Evolutionary conservation across 2,888 invertebrate genomes (phyloP), one percentile per base, ranked within the genome.

Genomic region (Cepaea hortensis): DNA sequence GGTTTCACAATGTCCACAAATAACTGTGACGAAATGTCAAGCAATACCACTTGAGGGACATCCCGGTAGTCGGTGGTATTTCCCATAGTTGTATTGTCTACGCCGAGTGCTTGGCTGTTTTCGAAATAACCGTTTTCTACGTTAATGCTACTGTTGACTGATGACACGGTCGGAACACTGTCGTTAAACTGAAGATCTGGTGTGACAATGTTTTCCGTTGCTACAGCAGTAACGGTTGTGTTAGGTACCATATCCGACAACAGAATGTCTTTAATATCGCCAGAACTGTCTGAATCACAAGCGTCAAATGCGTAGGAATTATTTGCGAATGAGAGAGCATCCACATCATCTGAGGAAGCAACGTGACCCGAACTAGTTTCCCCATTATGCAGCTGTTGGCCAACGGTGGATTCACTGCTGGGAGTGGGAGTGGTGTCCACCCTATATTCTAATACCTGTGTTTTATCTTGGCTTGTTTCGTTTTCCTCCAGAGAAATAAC

Each of bases 1-100:
- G 13, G 23, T 13, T 76, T 72, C 18, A 48, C 35, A n/a, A 18
- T 68, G 77, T 46, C 80, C 18, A 23, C 70, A 4, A 55, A 72
- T 68, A 35, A 70, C 55, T 80, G 72, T 23, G 72, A 72, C n/a
- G 85, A 80, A 9, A 80, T 46, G 0, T 80, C 80, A 46, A 3
- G 68, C 79, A 79, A 68, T 5, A 15, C 20, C 46, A 79, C 80
- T 23, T 80, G 61, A 50, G 80, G 73, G 72, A 35, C 70, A 72
- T 80, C 80, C 72, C 46, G 9, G 65, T 46, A 76, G 73, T 80
- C 80, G 13, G 70, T 11, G 55, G 70, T 18, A 77, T 50, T 70
- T n/a, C 11, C 55, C 55, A 55, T 55, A 55, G 6, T 55, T 55
- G 0, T 55, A 55, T 6, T 18, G 79, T 46, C n/a, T 65, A 50